These are phyloP conservation scores for Pongo pygmaeus DNA, from an alignment of 2,113 vertebrate genomes.

Conservation along the genomic window DNA sequence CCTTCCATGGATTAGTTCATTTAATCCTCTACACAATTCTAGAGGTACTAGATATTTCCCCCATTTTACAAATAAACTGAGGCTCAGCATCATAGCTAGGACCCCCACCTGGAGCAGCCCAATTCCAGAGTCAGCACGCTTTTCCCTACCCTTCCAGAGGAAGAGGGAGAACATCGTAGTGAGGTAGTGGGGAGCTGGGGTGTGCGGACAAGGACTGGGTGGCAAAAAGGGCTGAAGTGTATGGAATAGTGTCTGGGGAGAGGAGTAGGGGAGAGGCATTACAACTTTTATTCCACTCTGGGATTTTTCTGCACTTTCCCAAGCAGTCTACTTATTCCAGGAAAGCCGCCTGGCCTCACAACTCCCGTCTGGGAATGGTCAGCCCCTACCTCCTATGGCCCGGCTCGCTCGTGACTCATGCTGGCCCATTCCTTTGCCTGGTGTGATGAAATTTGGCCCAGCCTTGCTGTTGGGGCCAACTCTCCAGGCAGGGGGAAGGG, in stretches of 20 bases:
- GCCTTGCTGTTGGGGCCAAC: background rate
- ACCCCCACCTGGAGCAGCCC: background rate
- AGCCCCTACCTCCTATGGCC: background rate
- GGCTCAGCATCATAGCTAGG: background rate
- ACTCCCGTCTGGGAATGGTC: slow-evolving; percentile 46
- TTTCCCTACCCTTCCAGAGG: background rate
- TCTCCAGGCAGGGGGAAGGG: background rate
- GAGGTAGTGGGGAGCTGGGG: rapidly evolving
- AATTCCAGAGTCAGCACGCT: rapidly evolving
- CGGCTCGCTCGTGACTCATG: slow-evolving; percentile 45
- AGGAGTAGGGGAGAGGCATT: background rate
- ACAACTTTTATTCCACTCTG: background rate
- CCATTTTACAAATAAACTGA: background rate
- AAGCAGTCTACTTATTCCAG: slow-evolving; percentile 26
- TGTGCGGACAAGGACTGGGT: background rate
- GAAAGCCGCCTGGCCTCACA: background rate
- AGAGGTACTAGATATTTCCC: background rate
- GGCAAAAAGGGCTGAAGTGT: background rate
- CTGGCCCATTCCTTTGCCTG: background rate
- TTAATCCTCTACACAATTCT: background rate
- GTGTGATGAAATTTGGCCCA: slow-evolving; percentile 52
- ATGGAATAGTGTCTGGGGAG: background rate
- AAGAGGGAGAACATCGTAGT: background rate
- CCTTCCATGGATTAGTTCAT: too few relatives aligned
- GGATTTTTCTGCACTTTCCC: background rate